Evolutionary conservation across 2,113 vertebrate genomes (phyloP).

Genomic region (Myrmecobius fasciatus): DNA sequence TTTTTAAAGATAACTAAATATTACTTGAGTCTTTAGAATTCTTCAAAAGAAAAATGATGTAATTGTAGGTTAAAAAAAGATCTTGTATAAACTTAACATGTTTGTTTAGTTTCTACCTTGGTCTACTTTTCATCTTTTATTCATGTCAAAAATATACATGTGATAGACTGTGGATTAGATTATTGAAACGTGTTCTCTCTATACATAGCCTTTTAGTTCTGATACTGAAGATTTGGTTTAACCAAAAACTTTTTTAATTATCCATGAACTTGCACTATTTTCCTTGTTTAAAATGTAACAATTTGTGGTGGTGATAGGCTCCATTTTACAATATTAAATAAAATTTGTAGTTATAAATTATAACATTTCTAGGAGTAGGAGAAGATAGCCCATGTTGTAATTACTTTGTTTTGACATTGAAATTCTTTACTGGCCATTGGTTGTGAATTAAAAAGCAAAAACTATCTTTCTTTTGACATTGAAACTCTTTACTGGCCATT

Average conservation of each 20-base stretch:
- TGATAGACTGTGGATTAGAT: slow-evolving; percentile 35
- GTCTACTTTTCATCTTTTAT: slow-evolving; percentile 2
- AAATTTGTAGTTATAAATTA: too few relatives aligned
- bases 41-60: slow-evolving; percentile 22
- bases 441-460: neutral
- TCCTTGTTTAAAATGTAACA: slow-evolving; percentile 45
- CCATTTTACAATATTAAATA: slow-evolving; percentile 4
- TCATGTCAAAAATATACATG: slow-evolving; percentile 26
- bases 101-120: slow-evolving; percentile 35
- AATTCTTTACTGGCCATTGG: neutral
- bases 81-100: slow-evolving; percentile 31
- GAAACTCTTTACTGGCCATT: neutral
- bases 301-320: slow-evolving; percentile 36
- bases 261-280: slow-evolving; percentile 16
- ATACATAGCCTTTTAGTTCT: slow-evolving; percentile 30
- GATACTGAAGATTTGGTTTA: slow-evolving; percentile 33
- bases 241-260: slow-evolving; percentile 17
- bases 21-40: slow-evolving; percentile 24
- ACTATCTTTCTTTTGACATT: neutral
- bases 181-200: slow-evolving; percentile 45
- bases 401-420: neutral
- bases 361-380: neutral
- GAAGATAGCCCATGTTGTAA: neutral
- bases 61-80: slow-evolving; percentile 26
- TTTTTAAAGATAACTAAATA: slow-evolving; percentile 49